Evolutionary conservation across 1,140 invertebrate genomes (phyloP).

Genomic region (Orchestia grillus): DNA sequence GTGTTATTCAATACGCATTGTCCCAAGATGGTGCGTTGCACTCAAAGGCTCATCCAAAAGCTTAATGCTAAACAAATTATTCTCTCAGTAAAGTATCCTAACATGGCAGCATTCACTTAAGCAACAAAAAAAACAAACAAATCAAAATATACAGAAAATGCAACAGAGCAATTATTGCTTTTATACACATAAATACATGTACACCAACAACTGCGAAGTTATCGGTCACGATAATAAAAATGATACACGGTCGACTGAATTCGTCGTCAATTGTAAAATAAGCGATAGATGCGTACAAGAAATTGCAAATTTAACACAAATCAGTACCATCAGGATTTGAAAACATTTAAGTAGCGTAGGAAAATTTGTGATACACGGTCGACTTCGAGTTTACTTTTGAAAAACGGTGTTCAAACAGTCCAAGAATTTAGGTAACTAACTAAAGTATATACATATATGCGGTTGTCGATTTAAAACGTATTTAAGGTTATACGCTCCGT

Average conservation of each 20-base stretch:
- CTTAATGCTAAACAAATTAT: background rate
- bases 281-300: background rate
- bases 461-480: background rate
- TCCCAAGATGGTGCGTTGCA: background rate
- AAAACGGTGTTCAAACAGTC: background rate
- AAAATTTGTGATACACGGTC: background rate
- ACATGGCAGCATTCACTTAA: slow-evolving; percentile 34
- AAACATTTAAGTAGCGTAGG: background rate
- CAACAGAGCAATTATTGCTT: background rate
- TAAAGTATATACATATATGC: background rate
- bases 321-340: background rate
- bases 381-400: background rate
- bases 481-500: background rate
- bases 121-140: slow-evolving; percentile 2
- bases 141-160: slow-evolving; percentile 48
- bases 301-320: background rate
- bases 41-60: background rate
- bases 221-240: background rate
- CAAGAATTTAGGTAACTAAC: background rate
- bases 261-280: background rate
- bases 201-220: background rate
- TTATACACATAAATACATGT: slow-evolving; percentile 33
- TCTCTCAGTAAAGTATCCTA: slow-evolving; percentile 7
- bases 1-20: background rate
- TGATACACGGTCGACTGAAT: background rate